phyloP scores from a whole-genome alignment of 2,888 invertebrate genomes.

The Baronia brevicornis region DNA sequence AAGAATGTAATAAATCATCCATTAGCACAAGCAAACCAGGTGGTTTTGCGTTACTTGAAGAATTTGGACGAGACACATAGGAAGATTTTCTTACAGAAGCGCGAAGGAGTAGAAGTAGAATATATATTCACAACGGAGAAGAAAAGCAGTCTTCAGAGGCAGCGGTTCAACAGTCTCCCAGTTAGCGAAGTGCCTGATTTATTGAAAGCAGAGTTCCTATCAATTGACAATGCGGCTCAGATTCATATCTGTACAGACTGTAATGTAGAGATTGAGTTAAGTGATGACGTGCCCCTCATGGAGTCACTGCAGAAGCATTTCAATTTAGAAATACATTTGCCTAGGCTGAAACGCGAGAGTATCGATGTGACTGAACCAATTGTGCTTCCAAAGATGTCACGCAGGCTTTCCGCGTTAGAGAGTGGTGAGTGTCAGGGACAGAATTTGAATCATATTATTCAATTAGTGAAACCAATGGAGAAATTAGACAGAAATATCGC shows the following conservation, averaged over 20 bases:
- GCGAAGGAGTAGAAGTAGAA: constrained; percentile 60
- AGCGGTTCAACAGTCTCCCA: constrained; percentile 64
- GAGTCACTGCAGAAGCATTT: constrained; percentile 65
- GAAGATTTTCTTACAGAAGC: constrained; percentile 45
- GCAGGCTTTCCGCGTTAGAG: constrained; percentile 55
- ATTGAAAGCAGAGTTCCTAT: constrained; percentile 51
- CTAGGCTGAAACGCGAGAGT: constrained; percentile 59
- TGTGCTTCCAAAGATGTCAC: constrained; percentile 58
- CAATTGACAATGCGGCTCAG: constrained; percentile 50
- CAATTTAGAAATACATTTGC: constrained; percentile 50
- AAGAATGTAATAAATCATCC: constrained; percentile 50
- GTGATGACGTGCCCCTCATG: constrained; percentile 62
- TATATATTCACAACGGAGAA: constrained; percentile 68
- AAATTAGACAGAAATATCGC: constrained; percentile 49
- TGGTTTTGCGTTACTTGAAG: constrained; percentile 42
- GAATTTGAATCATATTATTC: constrained; percentile 41
- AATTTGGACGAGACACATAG: constrained; percentile 49
- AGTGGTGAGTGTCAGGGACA: constrained; percentile 47
- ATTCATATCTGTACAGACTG: constrained; percentile 68
- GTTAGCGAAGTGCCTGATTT: constrained; percentile 64
- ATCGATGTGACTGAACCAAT: constrained; percentile 64
- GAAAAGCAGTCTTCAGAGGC: constrained; percentile 58
- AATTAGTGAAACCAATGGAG: constrained; percentile 45
- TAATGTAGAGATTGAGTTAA: constrained; percentile 57
- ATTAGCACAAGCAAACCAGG: constrained; percentile 38